Evolutionary conservation across 2,113 vertebrate species (phyloP), one percentile per base, ranked within the genome.

Genomic region (Larimichthys polyactis): DNA sequence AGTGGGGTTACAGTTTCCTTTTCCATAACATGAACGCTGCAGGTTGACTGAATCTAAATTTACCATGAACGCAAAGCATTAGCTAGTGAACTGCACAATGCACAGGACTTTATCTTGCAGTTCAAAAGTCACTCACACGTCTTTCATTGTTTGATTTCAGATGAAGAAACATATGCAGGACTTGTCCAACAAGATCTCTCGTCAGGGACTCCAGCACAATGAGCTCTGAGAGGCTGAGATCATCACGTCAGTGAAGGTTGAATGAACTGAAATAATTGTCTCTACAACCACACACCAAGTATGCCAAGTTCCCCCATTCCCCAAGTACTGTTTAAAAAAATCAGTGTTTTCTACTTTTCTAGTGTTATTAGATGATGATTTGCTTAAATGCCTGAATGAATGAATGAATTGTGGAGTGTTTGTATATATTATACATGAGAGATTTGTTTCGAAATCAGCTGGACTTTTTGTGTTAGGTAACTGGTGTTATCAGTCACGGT

Each of bases 131-230:
- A 59, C 0, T 36, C 3, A 5, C 24, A 29, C n/a, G 22, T 46
- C 17, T 79, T 19, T 60, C 2, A 5, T 49, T 67, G 4, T 87
- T 40, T 70, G 27, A 57, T 89, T 91, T 67, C 92, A 99, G 98
- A 98, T 99, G 86, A 99, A 98, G 95, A 99, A 99, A 87, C 98
- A 99, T 43, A 84, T 99, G 62, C 98, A 99, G 88, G 98, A 99
- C 66, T 92, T 99, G 83, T 96, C 96, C 66, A 95, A 96, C 88
- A 96, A 98, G 89, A 95, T 99, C 71, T 97, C 97, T 3, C 92
- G 75, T 24, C 86, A 96, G 65, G 97, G 96, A 11, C 95, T 97
- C n/a, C 83, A 94, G 8, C 98, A 99, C 93, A 99, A 98, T 0
- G 98, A 99, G 71, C 96, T 99, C 36, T 99, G 92, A 97, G 67